Evolutionary conservation across 2,113 vertebrate species (phyloP), one percentile per base, ranked within the genome.

Genomic region (Pteruthius melanotis): DNA sequence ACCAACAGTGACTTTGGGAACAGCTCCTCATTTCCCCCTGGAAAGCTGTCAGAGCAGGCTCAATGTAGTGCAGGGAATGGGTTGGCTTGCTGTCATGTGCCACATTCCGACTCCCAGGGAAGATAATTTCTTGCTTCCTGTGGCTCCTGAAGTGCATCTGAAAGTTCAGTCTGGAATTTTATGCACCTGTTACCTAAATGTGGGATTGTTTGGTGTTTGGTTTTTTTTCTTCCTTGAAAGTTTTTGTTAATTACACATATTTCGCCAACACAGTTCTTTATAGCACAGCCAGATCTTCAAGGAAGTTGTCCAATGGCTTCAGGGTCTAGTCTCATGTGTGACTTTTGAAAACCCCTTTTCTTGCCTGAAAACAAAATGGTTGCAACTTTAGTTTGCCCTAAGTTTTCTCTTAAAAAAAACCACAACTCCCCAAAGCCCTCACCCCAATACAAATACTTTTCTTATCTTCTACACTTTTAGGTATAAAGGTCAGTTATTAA

Each of bases 271-370:
- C 98, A 99, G 85, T 98, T 98, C 93, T 99, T 33, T 39, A 39
- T 33, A 47, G 42, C 63, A 39, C 98, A 84, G 98, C 98, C 77
- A 99, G 54, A 82, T 99, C 98, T 69, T 99, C 98, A 74, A 99
- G 97, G 92, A 99, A 99, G 2, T 24, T 8, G 31, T 99, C 98
- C 15, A 97, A 87, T 13, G 97, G 98, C 33, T 97, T 98, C 47
- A 99, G 99, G 56, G 89, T 98, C 99, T 99, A 99, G 71, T 98
- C 98, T 68, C 95, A 97, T 33, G 98, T 99, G 81, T 99, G 98
- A 95, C 99, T 99, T 97, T 97, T 98, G 66, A 99, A 95, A 95
- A 99, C 99, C 45, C 99, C 98, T 95, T 97, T 98, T 83, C 98
- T 98, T 47, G 98, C 98, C 99, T 99, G 85, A 47, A 89, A 95